Evolutionary conservation across 2,797 vertebrate genomes (phyloP).

Genomic region (Enteromius anoplus): DNA sequence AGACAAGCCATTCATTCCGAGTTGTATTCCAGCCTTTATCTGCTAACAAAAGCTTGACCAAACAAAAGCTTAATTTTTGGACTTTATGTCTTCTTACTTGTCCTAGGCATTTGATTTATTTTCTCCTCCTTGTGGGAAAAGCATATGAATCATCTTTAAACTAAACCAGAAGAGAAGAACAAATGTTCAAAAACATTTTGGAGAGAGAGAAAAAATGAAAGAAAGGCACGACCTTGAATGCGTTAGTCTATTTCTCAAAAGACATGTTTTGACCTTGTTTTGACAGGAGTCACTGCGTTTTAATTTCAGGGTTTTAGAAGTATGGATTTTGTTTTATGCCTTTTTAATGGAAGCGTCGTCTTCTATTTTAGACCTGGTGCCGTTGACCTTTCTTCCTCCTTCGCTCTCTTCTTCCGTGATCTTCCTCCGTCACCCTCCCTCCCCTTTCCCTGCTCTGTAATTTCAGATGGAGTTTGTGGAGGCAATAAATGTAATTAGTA

Average conservation of each 20-base stretch:
- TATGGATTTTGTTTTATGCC: slow-evolving; percentile 46
- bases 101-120: slow-evolving; percentile 10
- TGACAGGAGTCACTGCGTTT: slow-evolving; percentile 39
- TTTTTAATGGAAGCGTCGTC: slow-evolving; percentile 44
- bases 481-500: slow-evolving; percentile 63
- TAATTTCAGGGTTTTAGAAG: slow-evolving; percentile 49
- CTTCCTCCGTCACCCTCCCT: slow-evolving; percentile 18
- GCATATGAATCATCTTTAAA: slow-evolving; percentile 13
- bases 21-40: slow-evolving; percentile 3
- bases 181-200: neutral
- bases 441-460: slow-evolving; percentile 33
- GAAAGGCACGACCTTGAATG: slow-evolving; percentile 40
- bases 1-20: slow-evolving; percentile 8
- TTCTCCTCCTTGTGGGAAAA: slow-evolving; percentile 17
- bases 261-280: slow-evolving; percentile 39
- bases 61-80: slow-evolving; percentile 21
- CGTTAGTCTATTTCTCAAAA: slow-evolving; percentile 32
- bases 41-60: slow-evolving; percentile 28
- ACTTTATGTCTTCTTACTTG: slow-evolving; percentile 1
- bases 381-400: slow-evolving; percentile 53
- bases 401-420: slow-evolving; percentile 29
- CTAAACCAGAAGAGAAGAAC: neutral
- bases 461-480: slow-evolving; percentile 56
- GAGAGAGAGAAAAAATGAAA: slow-evolving; percentile 1
- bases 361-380: slow-evolving; percentile 47